Percentiles rank a stretch among this genome's conserved stretches.
Conservation (phyloP, 2,797 vertebrate species). For the Phoxinus dragarum region DNA sequence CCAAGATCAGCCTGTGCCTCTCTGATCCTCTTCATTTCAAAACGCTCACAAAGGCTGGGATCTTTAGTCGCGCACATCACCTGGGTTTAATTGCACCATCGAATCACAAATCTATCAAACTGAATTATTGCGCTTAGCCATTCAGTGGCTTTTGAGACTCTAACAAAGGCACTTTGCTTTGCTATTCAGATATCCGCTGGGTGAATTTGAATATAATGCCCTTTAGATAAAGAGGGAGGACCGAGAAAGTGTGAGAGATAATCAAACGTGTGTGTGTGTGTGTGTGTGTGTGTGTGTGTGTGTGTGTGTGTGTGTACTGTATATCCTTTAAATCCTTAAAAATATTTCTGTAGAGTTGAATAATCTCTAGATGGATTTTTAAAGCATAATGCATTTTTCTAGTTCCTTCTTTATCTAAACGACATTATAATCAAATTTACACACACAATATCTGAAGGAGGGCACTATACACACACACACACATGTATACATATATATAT, state of each 20-base stretch:
- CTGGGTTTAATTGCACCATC: slow-evolving; percentile 42
- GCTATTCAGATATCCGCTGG: slow-evolving; percentile 3
- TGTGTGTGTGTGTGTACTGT: too few relatives aligned
- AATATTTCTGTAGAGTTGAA: neutral
- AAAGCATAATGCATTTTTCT: neutral
- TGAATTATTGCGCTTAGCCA: slow-evolving; percentile 15
- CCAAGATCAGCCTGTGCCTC: slow-evolving; percentile 26
- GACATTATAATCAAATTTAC: neutral
- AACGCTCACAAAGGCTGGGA: slow-evolving; percentile 2
- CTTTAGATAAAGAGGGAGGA: slow-evolving; percentile 3
- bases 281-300: neutral
- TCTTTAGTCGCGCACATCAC: slow-evolving; percentile 1
- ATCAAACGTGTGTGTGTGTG: neutral
- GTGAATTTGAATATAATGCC: neutral
- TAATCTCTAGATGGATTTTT: neutral
- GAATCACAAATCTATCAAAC: slow-evolving; percentile 23
- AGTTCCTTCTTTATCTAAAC: neutral
- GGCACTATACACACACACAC: too few relatives aligned
- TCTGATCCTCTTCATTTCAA: slow-evolving; percentile 31
- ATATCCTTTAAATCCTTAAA: neutral
- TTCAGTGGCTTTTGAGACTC: neutral
- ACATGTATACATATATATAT: neutral
- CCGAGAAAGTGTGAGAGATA: neutral
- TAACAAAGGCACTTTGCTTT: neutral
- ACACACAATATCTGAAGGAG: neutral